A percentile compares a stretch with the other conserved stretches of the same genome.
Conservation (phyloP, 1,140 invertebrate genomes). For the Cepaea nemoralis region DNA sequence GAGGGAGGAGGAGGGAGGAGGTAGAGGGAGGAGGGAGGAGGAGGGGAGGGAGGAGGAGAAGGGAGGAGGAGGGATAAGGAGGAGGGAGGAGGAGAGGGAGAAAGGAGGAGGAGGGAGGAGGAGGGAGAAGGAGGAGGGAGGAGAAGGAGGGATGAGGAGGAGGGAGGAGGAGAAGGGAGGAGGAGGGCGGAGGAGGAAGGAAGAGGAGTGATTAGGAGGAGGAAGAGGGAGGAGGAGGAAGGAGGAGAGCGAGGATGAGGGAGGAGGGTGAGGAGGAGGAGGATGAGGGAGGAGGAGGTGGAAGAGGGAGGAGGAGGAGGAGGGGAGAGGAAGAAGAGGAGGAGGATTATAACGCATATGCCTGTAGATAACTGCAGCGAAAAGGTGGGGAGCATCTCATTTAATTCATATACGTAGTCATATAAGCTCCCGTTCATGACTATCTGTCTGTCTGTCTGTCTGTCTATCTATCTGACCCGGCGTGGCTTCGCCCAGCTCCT, state of each 20-base stretch:
- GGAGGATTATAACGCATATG: background rate
- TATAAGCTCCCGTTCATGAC: no score
- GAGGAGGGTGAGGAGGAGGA: background rate
- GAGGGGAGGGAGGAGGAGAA: background rate
- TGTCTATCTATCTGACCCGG: no score
- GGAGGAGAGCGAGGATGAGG: background rate
- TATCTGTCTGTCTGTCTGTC: no score
- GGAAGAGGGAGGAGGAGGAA: background rate
- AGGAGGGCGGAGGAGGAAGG: background rate
- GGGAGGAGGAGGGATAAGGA: background rate
- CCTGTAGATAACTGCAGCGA: no score
- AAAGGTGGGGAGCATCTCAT: no score
- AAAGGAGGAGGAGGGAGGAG: background rate
- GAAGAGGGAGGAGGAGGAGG: background rate
- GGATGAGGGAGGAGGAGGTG: background rate
- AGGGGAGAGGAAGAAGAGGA: background rate
- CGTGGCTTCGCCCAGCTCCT: no score
- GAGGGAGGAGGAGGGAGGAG: background rate
- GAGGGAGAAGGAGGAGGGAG: background rate
- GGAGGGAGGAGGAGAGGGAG: background rate
- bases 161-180: background rate
- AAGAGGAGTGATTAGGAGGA: background rate
- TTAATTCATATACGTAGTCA: no score
- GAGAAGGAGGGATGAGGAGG: background rate
- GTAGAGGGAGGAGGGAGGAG: slow-evolving; percentile 5